Evolutionary conservation across 2,113 vertebrate genomes (phyloP).

Genomic region (Bothrops jararaca): DNA sequence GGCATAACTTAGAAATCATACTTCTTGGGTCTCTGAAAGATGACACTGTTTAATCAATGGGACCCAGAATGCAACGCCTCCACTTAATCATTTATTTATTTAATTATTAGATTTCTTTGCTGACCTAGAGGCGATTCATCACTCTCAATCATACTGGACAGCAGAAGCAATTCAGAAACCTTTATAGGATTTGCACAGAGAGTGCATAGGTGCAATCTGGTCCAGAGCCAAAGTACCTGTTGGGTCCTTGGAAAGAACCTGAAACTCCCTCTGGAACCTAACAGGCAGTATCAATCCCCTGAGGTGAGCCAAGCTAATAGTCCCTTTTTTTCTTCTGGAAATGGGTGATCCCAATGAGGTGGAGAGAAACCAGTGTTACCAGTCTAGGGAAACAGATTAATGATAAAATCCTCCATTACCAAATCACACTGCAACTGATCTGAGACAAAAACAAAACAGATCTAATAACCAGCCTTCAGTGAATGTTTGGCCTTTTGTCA

Average conservation of each 20-base stretch:
- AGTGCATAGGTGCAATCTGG: not conserved
- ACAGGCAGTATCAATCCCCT: not conserved
- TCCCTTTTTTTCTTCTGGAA: not conserved
- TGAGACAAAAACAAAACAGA: not conserved
- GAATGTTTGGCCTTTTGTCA: rapidly evolving
- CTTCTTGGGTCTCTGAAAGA: too few relatives aligned
- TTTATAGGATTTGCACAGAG: not conserved
- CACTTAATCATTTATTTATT: too few relatives aligned
- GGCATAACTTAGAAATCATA: too few relatives aligned
- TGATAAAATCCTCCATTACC: not conserved
- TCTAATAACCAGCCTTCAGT: not conserved
- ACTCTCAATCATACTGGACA: not conserved
- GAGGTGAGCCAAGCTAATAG: not conserved
- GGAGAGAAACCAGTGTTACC: not conserved
- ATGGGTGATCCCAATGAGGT: not conserved
- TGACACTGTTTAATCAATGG: too few relatives aligned
- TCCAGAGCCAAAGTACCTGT: not conserved
- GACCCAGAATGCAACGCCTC: too few relatives aligned
- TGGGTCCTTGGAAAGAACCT: not conserved
- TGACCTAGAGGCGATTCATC: too few relatives aligned
- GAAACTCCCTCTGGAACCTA: not conserved
- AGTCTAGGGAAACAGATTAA: not conserved
- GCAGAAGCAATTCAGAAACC: not conserved
- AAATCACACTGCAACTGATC: not conserved
- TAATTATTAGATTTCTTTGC: too few relatives aligned